Conservation (phyloP, 2,113 vertebrate species). For the Neomonachus schauinslandi region DNA sequence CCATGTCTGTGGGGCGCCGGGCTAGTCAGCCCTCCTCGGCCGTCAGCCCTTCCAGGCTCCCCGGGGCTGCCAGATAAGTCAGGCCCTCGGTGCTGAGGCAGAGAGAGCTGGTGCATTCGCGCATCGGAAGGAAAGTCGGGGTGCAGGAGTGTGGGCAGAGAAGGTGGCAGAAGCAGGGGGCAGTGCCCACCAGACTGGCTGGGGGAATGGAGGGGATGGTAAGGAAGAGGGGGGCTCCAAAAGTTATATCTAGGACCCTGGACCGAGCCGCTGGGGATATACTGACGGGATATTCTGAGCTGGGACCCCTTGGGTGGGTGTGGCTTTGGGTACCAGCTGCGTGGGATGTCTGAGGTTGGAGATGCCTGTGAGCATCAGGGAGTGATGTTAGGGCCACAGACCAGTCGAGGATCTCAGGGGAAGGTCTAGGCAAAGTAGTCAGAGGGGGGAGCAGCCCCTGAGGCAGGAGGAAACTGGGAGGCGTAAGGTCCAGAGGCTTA, state of each 20-base stretch:
- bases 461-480: background rate
- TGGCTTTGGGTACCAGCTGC: background rate
- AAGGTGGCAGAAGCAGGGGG: too few relatives aligned
- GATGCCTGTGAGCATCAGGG: background rate
- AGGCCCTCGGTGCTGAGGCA: background rate
- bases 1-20: fast-evolving
- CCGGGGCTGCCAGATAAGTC: background rate
- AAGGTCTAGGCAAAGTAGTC: background rate
- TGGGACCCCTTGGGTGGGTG: fast-evolving
- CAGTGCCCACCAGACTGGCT: fast-evolving
- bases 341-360: background rate
- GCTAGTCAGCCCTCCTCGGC: background rate
- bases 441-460: background rate
- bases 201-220: too few relatives aligned
- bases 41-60: background rate
- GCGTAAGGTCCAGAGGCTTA: fast-evolving
- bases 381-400: background rate
- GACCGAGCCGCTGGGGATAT: background rate
- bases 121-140: background rate
- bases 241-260: background rate
- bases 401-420: background rate
- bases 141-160: background rate
- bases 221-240: background rate
- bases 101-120: fast-evolving
- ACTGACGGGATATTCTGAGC: background rate